Base-by-base conservation (phyloP, 1,140 invertebrate species). In the Eulimnadia texana region DNA sequence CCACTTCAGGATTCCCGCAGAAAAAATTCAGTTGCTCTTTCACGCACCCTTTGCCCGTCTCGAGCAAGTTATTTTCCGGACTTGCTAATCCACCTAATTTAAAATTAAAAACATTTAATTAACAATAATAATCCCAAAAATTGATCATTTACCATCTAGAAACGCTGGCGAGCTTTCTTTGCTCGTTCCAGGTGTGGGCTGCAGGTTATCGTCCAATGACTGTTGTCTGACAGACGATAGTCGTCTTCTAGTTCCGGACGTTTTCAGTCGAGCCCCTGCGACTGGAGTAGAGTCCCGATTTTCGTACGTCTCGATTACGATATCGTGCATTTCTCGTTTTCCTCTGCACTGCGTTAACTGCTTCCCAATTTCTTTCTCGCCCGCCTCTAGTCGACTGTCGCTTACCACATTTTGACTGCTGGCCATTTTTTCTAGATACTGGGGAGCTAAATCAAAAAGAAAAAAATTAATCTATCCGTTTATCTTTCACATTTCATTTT, bases 1-100 rank as follows among this genome's bases (percentile, higher is more conserved):
- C 96, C 6, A 97, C 92, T 70, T 89, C 86, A 10, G 94, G 94
- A 80, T 98, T 99, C 1, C 96, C 96, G 70, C 86, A 95, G 64
- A 90, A 88, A 75, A 97, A 98, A 58, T 71, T 68, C 25, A 81
- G 71, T 23, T 66, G 66, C 57, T 71, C 68, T 24, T 54, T 52
- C 13, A n/a, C 24, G 13, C 2, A 55, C 52, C 13, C 23, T 29
- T 47, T 33, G 24, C 19, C 25, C 50, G 23, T 13, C 16, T 16
- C 55, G 29, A n/a, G 13, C 29, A 25, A 56, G 19, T 13, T 42
- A 49, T 23, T 25, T 22, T 56, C 19, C 11, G 20, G 11, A 13
- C 22, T 49, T 49, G 3, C 58, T 19, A 22, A 3, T 25, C 29
- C 55, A 23, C 2, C 52, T 54, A 54, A 25, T 2, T 16, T 20